Evolutionary conservation across 1,140 invertebrate genomes (phyloP), one percentile per base, ranked within the genome.

Genomic region (Pomacea maculata): DNA sequence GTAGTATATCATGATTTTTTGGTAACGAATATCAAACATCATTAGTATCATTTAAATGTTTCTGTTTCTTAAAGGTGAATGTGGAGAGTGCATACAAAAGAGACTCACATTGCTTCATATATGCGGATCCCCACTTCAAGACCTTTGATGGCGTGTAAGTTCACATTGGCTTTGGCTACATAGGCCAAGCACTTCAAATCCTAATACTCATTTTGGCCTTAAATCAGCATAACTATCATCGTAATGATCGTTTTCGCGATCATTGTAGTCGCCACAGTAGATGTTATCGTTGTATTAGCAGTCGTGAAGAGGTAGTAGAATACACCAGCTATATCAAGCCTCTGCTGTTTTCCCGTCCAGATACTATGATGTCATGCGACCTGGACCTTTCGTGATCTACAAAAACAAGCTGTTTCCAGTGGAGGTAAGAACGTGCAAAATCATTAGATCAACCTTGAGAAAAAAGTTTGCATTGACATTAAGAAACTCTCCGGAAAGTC

Each of bases 381-480:
- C 83, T 68, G 88, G 88, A 72, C 86, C 87, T 80, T 89, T 86
- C 73, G 65, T 88, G 54, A 45, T 87, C 12, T 88, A 88, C 78
- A 82, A 68, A 79, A 83, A 88, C 64, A 82, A 77, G 45, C 72
- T 71, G 34, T 34, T 81, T n/a, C 57, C 78, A 55, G 75, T 82
- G 68, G 83, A 86, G 82, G 87, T 87, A 81, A 75, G 83, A 61
- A 61, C 11, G 57, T 61, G 57, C 11, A 61, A 8, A 61, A 17
- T 61, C 11, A 17, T 61, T 61, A 61, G 15, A 61, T 17, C 57
- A 61, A 61, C 57, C 1, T 61, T 14, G 57, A 25, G 25, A 25
- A 25, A 25, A 25, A 25, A 25, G 25, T 25, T 25, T 25, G 25
- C 25, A 25, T 25, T 25, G 25, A 25, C 25, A 25, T 25, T 25